Evolutionary conservation across 2,888 invertebrate genomes (phyloP), one percentile per base, ranked within the genome.

Genomic region (Cantharis rustica): DNA sequence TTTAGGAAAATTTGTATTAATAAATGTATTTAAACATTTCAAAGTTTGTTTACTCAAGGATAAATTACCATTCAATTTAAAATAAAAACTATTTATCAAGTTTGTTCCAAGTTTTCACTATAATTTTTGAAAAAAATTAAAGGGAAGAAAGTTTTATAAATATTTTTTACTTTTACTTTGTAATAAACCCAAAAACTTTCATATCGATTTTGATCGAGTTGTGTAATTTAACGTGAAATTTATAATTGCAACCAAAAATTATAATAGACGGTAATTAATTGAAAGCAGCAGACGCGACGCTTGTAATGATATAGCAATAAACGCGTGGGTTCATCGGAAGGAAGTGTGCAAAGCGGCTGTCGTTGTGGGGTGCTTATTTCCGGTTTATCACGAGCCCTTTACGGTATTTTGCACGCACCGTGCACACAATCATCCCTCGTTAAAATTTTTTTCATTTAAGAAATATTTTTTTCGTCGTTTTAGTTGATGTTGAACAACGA

Each of bases 311-410:
- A 83, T 83, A 82, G 81, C 80, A 82, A 82, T 81, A 81, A 82
- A 83, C 83, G 82, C 82, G 83, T 75, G 70, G 71, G 75, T 76
- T 74, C 79, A 81, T 81, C 81, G 78, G 80, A 79, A 83, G 85
- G 85, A 85, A 85, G 84, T 84, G 81, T 82, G 82, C 82, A 84
- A 85, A 85, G 84, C 85, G 84, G 84, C 84, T 85, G 85, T 82
- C 84, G 81, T 77, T 82, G 75, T 31, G n/a, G 84, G 84, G 84
- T 81, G 82, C 80, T 80, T 82, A 81, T 81, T 86, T 86, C 86
- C 86, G 84, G 85, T 81, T 81, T 80, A 80, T 81, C 85, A 86
- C 86, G 84, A 84, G 85, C 79, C 82, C 79, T 80, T 82, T 82
- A 83, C 84, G 84, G 83, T 82, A 79, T 79, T 64, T 78, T 79